Evolutionary conservation across 2,888 invertebrate genomes (phyloP).

Genomic region (Hedychridium roseum): DNA sequence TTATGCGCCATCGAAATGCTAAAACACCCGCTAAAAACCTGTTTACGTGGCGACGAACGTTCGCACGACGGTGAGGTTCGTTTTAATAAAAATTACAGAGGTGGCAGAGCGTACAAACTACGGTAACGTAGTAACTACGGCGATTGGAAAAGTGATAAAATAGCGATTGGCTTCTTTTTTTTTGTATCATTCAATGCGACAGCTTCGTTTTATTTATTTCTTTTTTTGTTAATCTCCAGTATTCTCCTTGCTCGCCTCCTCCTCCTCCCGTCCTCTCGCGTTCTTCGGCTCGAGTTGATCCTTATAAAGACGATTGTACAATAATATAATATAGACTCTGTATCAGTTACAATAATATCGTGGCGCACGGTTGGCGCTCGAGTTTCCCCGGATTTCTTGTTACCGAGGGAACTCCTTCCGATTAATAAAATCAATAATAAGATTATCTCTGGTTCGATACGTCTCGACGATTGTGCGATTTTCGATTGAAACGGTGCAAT

Average conservation of each 20-base stretch:
- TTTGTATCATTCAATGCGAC: slow-evolving; percentile 22
- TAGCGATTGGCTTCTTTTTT: slow-evolving; percentile 44
- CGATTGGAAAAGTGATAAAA: slow-evolving; percentile 51
- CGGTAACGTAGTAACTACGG: too few relatives aligned
- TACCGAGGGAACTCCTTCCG: too few relatives aligned
- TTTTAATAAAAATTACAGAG: slow-evolving; percentile 19
- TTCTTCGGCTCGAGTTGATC: slow-evolving; percentile 44
- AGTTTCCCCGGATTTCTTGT: neutral
- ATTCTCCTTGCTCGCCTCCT: slow-evolving; percentile 20
- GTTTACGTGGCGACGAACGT: too few relatives aligned
- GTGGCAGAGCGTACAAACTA: slow-evolving; percentile 32
- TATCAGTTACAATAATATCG: slow-evolving; percentile 60
- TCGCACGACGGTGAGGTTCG: slow-evolving; percentile 8
- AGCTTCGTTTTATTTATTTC: slow-evolving; percentile 13
- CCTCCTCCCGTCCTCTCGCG: slow-evolving; percentile 18
- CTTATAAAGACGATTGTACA: slow-evolving; percentile 56
- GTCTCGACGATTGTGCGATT: too few relatives aligned
- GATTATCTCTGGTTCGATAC: too few relatives aligned
- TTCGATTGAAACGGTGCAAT: too few relatives aligned
- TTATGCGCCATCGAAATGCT: too few relatives aligned
- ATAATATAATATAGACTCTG: slow-evolving; percentile 61
- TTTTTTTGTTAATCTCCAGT: slow-evolving; percentile 12
- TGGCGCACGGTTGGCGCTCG: slow-evolving; percentile 22
- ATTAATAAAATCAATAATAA: too few relatives aligned
- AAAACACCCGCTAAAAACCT: too few relatives aligned